Percentiles rank a stretch among this genome's conserved stretches.
Conservation (phyloP, 1,140 invertebrate genomes). For the Drosophila arizonae region DNA sequence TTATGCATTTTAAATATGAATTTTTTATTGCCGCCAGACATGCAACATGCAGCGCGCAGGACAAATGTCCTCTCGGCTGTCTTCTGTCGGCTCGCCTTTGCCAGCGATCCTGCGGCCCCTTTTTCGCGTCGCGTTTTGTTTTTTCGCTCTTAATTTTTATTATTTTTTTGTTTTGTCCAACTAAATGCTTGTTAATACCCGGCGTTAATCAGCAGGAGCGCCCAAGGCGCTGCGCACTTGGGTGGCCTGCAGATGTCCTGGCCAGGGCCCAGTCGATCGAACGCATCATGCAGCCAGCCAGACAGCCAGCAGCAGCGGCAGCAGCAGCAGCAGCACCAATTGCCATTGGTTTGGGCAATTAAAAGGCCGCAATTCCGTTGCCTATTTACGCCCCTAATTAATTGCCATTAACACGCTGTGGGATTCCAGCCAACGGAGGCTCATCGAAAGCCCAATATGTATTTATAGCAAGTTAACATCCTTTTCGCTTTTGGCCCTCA, state of each 20-base stretch:
- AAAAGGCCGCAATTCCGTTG: slow-evolving; percentile 27
- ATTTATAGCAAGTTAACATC: background rate
- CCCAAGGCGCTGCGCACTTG: slow-evolving; percentile 34
- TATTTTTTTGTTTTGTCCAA: slow-evolving; percentile 43
- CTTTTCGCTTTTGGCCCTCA: background rate
- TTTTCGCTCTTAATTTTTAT: slow-evolving; percentile 18
- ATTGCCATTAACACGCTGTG: slow-evolving; percentile 41
- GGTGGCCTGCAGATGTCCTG: slow-evolving; percentile 46
- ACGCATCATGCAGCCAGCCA: background rate
- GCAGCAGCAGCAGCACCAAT: slow-evolving; percentile 2
- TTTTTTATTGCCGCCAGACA: slow-evolving; percentile 70
- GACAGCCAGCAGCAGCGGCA: background rate
- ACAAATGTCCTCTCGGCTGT: slow-evolving; percentile 4
- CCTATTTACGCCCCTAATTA: slow-evolving; percentile 24
- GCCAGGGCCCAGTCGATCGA: background rate
- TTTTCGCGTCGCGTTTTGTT: background rate
- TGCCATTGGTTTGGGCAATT: slow-evolving; percentile 27
- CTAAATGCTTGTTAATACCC: slow-evolving; percentile 73
- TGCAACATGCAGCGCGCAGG: slow-evolving; percentile 39
- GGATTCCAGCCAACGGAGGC: background rate
- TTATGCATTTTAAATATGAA: slow-evolving; percentile 79
- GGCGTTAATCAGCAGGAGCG: slow-evolving; percentile 69
- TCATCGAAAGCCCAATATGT: background rate
- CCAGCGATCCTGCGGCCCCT: slow-evolving; percentile 28
- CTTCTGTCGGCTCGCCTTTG: background rate